Evolutionary conservation across 2,797 vertebrate species (phyloP), one percentile per base, ranked within the genome.

Genomic region (Selene dorsalis): DNA sequence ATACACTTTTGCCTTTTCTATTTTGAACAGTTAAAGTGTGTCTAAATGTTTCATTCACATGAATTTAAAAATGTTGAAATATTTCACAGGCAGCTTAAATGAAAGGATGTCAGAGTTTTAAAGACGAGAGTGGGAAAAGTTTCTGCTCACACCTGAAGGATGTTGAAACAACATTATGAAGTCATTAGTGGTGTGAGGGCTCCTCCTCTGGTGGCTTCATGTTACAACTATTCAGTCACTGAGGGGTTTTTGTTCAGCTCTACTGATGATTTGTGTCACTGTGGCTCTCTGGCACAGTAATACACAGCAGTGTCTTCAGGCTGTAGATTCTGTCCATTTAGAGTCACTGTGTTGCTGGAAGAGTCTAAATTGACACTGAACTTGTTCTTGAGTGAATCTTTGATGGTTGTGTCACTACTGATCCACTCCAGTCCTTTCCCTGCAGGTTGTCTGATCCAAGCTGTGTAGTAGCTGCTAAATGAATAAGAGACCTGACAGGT

Each of bases 211-310:
- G 43, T 17, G 43, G 14, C 43, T 45, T 45, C 14, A 17, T 17
- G 43, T 45, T 17, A 17, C 41, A 43, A 43, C 18, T n/a, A 18
- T 72, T 71, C 64, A 69, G 45, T 14, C 64, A 17, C 38, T 61
- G 69, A 62, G 55, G 45, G 45, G 66, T 73, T 87, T 84, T 83
- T 87, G 79, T 76, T 57, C 64, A 43, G 61, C 4, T 80, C 45
- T 58, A 50, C 32, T 43, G 53, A 58, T 65, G 63, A 18, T 87
- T 70, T 80, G 39, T 45, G 43, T 45, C 10, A 24, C 1, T 52
- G 30, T 66, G 64, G 0, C 0, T 53, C 6, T 69, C 30, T 70
- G 41, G 64, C 71, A 69, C 77, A 72, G 32, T 35, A 71, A 81
- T 81, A 75, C 50, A 75, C 79, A 71, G 63, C 50, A 7, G 76